phyloP scores from a whole-genome alignment of 2,113 vertebrate species.

The Cercopithecus mona region DNA sequence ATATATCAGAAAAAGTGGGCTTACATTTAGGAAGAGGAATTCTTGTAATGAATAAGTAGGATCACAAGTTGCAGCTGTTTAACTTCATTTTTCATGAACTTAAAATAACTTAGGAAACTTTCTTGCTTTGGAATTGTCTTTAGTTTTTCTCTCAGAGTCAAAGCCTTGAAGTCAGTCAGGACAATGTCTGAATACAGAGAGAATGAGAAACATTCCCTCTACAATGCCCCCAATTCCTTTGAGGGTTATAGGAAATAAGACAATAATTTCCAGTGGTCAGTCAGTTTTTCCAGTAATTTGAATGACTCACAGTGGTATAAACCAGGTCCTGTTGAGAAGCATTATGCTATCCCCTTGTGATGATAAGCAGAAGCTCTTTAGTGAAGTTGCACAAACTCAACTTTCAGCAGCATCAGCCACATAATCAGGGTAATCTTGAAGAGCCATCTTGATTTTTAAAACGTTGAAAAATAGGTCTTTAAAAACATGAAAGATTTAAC shows the following conservation, averaged over 20 bases:
- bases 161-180: background rate
- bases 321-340: background rate
- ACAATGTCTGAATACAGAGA: background rate
- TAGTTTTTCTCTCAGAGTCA: background rate
- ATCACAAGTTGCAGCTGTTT: background rate
- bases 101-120: background rate
- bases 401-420: background rate
- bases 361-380: conserved; percentile 19
- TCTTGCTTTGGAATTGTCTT: background rate
- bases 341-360: background rate
- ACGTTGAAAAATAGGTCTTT: background rate
- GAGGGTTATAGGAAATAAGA: conserved; percentile 25
- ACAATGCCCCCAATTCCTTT: background rate
- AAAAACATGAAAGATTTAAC: background rate
- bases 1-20: background rate
- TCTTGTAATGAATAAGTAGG: background rate
- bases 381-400: background rate
- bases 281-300: conserved; percentile 35
- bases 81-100: conserved; percentile 23
- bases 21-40: background rate
- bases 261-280: background rate
- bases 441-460: conserved; percentile 14
- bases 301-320: conserved; percentile 40
- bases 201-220: background rate
- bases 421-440: background rate